Conservation (phyloP, 2,888 invertebrate genomes). For the Limnephilus auricula region DNA sequence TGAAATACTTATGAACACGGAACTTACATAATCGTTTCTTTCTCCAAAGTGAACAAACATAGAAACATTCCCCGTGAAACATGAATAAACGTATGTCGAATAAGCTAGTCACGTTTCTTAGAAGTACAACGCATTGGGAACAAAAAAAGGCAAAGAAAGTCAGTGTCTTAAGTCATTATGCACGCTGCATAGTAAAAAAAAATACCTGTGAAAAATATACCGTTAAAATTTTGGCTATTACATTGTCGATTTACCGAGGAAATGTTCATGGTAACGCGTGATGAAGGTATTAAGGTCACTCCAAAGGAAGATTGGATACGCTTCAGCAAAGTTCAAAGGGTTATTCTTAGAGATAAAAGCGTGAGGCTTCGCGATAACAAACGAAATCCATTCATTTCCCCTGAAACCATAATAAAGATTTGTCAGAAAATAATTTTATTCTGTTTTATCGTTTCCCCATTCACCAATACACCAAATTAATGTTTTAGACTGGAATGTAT, state of each 20-base stretch:
- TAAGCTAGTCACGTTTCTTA: conserved; percentile 31
- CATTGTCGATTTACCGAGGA: conserved; percentile 30
- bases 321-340: conserved; percentile 38
- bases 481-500: conserved; percentile 12
- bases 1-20: neutral
- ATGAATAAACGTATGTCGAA: neutral
- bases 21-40: neutral
- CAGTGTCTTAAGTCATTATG: conserved; percentile 25
- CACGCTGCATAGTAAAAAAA: neutral
- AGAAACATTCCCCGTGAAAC: neutral
- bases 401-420: neutral
- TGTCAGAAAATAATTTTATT: neutral
- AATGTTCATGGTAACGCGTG: conserved; percentile 28
- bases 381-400: neutral
- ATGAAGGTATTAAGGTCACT: conserved; percentile 38
- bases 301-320: neutral
- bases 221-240: conserved; percentile 1
- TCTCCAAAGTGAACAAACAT: neutral
- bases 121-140: neutral
- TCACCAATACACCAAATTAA: neutral
- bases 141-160: conserved; percentile 27
- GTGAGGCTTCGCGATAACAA: neutral
- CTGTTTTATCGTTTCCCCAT: neutral
- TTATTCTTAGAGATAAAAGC: neutral
- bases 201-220: conserved; percentile 2